phyloP scores from a whole-genome alignment of 2,888 invertebrate genomes.

The Bombylius major region DNA sequence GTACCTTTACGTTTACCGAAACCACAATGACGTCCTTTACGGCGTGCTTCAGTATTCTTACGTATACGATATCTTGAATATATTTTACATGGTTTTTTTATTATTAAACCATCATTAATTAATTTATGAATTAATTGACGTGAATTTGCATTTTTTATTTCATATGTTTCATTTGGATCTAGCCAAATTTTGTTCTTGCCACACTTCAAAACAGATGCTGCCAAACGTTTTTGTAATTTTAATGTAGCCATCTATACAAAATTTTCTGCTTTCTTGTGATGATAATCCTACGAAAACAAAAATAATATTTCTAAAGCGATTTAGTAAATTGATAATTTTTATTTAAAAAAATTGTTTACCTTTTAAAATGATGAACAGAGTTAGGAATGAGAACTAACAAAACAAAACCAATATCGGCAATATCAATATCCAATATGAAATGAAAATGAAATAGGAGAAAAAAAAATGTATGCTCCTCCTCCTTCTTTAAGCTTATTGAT shows the following conservation, averaged over 20 bases:
- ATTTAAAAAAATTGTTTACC: too few relatives aligned
- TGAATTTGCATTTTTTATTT: constrained; percentile 98
- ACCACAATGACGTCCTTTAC: constrained; percentile 98
- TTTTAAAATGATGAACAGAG: too few relatives aligned
- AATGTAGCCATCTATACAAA: constrained; percentile 58
- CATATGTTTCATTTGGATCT: constrained; percentile 99
- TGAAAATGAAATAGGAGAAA: too few relatives aligned
- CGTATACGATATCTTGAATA: constrained; percentile 97
- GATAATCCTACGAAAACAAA: too few relatives aligned
- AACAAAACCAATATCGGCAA: too few relatives aligned
- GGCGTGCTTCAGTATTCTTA: constrained; percentile 92
- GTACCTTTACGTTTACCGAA: constrained; percentile 99
- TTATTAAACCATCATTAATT: constrained; percentile 99
- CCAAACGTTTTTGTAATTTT: constrained; percentile 97
- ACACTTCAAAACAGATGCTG: constrained; percentile 97
- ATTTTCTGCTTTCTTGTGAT: neutral
- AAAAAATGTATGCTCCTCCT: too few relatives aligned
- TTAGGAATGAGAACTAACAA: too few relatives aligned
- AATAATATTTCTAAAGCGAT: too few relatives aligned
- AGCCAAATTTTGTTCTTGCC: constrained; percentile 99
- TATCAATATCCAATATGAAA: too few relatives aligned
- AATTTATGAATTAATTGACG: constrained; percentile 97
- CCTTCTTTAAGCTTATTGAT: too few relatives aligned
- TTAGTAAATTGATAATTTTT: too few relatives aligned
- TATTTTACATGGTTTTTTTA: constrained; percentile 97